phyloP scores from a whole-genome alignment of 2,888 invertebrate species.

The Cactoblastis cactorum region DNA sequence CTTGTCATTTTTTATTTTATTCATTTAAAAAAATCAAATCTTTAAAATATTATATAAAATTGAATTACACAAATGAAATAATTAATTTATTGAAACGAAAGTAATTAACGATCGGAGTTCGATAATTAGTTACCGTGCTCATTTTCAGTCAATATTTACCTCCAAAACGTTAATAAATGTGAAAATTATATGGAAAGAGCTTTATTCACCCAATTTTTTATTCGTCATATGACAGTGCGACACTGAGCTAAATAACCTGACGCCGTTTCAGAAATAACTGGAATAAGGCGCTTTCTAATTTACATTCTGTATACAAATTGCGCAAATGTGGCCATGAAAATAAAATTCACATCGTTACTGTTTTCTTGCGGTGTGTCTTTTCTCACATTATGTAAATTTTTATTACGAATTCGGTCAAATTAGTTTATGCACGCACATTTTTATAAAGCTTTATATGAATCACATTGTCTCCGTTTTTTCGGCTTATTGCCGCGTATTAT shows the following conservation, averaged over 20 bases:
- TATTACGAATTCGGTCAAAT: conserved; percentile 67
- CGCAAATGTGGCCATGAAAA: conserved; percentile 73
- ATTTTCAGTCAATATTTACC: too few species aligned
- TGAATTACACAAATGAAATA: too few species aligned
- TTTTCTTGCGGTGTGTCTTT: conserved; percentile 65
- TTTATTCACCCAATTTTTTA: conserved; percentile 54
- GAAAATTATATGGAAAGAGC: conserved; percentile 50
- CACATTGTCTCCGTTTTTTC: conserved; percentile 23
- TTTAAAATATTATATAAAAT: too few species aligned
- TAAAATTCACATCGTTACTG: conserved; percentile 71
- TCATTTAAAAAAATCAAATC: too few species aligned
- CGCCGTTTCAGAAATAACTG: conserved; percentile 67
- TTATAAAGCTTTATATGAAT: conserved; percentile 43
- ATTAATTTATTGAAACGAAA: too few species aligned
- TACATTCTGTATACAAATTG: conserved; percentile 77
- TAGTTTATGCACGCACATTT: conserved; percentile 59
- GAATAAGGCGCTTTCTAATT: conserved; percentile 74
- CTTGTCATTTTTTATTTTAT: too few species aligned
- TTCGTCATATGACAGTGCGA: conserved; percentile 52
- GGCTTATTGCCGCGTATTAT: conserved; percentile 14
- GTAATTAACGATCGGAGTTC: too few species aligned
- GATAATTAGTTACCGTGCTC: too few species aligned
- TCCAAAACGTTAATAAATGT: conserved; percentile 38
- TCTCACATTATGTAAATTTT: conserved; percentile 71
- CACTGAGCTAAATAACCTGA: conserved; percentile 69